Conservation (phyloP, 2,888 invertebrate species). For the Zhuqinia jingwanae region DNA sequence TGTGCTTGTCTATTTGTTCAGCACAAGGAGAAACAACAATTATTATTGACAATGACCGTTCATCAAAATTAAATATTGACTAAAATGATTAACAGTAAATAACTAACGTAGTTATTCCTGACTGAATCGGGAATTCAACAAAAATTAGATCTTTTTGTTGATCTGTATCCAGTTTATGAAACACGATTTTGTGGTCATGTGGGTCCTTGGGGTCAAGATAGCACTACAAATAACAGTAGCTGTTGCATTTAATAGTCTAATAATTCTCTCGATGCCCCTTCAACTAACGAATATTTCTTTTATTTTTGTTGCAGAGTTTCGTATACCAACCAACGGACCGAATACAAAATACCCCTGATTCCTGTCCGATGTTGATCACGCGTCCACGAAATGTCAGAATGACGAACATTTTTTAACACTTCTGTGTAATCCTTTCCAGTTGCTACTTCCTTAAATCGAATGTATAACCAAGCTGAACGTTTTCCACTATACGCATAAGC, state of each 20-base stretch:
- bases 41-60: neutral
- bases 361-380: constrained; percentile 84
- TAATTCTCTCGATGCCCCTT: neutral
- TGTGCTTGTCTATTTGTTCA: constrained; percentile 50
- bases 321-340: too few species aligned
- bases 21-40: constrained; percentile 6
- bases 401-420: constrained; percentile 93
- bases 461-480: constrained; percentile 97
- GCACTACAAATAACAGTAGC: neutral
- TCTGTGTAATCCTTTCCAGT: constrained; percentile 93
- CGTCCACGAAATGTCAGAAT: constrained; percentile 95
- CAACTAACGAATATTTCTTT: constrained; percentile 80
- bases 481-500: constrained; percentile 96
- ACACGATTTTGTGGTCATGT: constrained; percentile 8
- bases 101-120: neutral
- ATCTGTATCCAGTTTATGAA: constrained; percentile 54
- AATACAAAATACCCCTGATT: constrained; percentile 94
- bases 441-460: constrained; percentile 89
- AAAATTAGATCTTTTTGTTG: constrained; percentile 40
- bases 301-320: too few species aligned
- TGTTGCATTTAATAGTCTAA: neutral
- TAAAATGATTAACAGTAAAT: too few species aligned
- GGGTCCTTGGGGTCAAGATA: neutral
- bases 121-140: constrained; percentile 29
- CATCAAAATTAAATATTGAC: neutral